Evolutionary conservation across 1,140 invertebrate genomes (phyloP), one percentile per base, ranked within the genome.

Genomic region (Rhizoglyphus robini): DNA sequence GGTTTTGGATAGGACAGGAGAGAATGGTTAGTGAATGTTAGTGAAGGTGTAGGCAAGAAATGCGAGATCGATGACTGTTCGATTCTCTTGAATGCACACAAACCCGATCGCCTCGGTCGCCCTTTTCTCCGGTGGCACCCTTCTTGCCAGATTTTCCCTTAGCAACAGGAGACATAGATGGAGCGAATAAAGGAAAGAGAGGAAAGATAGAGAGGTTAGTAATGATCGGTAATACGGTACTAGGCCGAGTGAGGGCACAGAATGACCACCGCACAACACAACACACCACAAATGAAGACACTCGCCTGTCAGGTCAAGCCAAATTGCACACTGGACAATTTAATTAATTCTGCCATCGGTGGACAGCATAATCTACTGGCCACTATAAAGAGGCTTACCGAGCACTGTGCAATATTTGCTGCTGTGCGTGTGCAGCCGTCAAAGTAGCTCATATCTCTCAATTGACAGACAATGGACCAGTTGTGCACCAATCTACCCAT

Each of bases 91-190:
- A 49, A 49, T 11, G 5, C 15, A 36, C 18, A 67, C 70, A 57
- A 68, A 78, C 76, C 78, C 93, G 89, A 73, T 95, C 91, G 63
- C 92, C 92, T 79, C 92, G 91, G 71, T 87, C 83, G 62, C 91
- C 91, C 73, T 85, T 85, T 74, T 91, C 88, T 64, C 93, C 93
- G 78, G 88, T 88, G 69, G 86, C 82, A 49, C 92, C 93, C 73
- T 89, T 82, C 78, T 89, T 91, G 51, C 93, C 93, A 63, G 82
- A 77, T 54, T 85, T 84, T 51, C 91, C 92, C 87, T 90, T 77
- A 67, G 73, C 71, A 69, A 20, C 3, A 70, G 63, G 73, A 70
- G 64, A 74, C 13, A 47, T 13, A n/a, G 25, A 36, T 34, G 30
- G 11, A 60, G 36, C 8, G 8, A 4, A 60, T 41, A 29, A 54